A percentile compares a stretch with the other conserved stretches of the same genome.
These are phyloP conservation scores for Actinia equina DNA, from an alignment of 64 coral and sea anemone genomes.

Conservation along the genomic window DNA sequence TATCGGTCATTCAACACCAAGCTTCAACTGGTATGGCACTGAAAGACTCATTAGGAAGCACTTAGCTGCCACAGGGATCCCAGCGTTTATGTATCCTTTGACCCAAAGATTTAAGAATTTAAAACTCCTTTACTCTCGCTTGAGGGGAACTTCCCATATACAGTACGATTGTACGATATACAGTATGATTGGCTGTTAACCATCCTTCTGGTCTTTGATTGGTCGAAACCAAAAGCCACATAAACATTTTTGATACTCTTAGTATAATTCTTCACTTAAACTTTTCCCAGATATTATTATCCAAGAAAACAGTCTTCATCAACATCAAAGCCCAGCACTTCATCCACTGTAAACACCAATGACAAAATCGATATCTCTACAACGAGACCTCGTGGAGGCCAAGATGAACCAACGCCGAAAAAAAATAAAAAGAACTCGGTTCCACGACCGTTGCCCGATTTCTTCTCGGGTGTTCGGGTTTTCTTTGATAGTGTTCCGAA, in stretches of 20 bases:
- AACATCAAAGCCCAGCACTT: background rate
- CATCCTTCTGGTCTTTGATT: too few relatives aligned
- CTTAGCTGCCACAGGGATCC: conserved; percentile 58
- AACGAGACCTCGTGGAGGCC: background rate
- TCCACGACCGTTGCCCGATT: conserved; percentile 32
- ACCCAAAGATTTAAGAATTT: background rate
- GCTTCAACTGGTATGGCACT: conserved; percentile 97
- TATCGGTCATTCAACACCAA: conserved; percentile 79
- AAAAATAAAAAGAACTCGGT: background rate
- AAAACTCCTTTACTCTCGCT: too few relatives aligned
- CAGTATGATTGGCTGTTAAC: too few relatives aligned
- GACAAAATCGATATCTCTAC: background rate
- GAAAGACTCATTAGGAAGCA: conserved; percentile 82
- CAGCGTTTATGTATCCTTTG: conserved; percentile 81
- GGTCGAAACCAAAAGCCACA: too few relatives aligned
- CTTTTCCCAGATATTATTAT: conserved; percentile 33
- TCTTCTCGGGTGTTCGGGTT: conserved; percentile 63
- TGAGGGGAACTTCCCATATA: background rate
- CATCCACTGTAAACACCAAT: background rate
- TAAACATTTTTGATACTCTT: too few relatives aligned
- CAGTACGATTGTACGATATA: too few relatives aligned
- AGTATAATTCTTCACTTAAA: conserved; percentile 11
- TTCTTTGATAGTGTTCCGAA: conserved; percentile 58
- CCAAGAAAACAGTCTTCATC: background rate
- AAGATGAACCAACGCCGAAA: background rate